A percentile compares a stretch with the other conserved stretches of the same genome.
These are phyloP conservation scores for Enteromius trimaculatus DNA, from an alignment of 2,797 vertebrate species.

Conservation along the genomic window DNA sequence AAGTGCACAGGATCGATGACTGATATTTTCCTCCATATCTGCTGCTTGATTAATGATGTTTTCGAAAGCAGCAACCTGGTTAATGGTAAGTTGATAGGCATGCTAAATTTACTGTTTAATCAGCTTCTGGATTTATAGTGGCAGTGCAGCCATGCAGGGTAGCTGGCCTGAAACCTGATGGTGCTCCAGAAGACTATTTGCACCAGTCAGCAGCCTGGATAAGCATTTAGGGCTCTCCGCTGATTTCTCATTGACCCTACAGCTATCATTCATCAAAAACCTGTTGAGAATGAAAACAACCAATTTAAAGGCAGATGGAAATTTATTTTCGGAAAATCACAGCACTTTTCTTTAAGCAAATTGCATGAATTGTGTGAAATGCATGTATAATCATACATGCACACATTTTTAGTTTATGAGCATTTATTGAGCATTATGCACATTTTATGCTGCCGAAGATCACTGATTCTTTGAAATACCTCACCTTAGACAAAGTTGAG, in stretches of 20 bases:
- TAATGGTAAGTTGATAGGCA: conserved; percentile 97
- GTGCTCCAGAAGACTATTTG: conserved; percentile 83
- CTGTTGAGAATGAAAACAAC: conserved; percentile 59
- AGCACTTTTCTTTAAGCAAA: background rate
- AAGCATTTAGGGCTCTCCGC: conserved; percentile 64
- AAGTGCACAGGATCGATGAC: conserved; percentile 98
- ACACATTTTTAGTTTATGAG: background rate
- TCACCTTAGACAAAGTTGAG: background rate
- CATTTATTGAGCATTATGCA: background rate
- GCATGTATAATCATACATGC: background rate
- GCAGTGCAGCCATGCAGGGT: conserved; percentile 66
- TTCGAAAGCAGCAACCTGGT: conserved; percentile 88
- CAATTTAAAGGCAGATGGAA: conserved; percentile 62
- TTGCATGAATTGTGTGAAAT: background rate
- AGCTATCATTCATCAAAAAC: conserved; percentile 80
- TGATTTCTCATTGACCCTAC: conserved; percentile 83
- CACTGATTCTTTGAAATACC: background rate
- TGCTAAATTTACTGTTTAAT: conserved; percentile 99
- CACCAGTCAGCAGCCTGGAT: conserved; percentile 82
- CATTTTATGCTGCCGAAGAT: background rate
- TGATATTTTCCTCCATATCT: conserved; percentile 93
- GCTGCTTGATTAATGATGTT: conserved; percentile 92
- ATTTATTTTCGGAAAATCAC: background rate
- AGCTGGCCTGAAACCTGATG: conserved; percentile 78
- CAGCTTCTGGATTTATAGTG: conserved; percentile 88